Base-by-base conservation (phyloP, 2,888 invertebrate genomes). In the Diplazon laetatorius region DNA sequence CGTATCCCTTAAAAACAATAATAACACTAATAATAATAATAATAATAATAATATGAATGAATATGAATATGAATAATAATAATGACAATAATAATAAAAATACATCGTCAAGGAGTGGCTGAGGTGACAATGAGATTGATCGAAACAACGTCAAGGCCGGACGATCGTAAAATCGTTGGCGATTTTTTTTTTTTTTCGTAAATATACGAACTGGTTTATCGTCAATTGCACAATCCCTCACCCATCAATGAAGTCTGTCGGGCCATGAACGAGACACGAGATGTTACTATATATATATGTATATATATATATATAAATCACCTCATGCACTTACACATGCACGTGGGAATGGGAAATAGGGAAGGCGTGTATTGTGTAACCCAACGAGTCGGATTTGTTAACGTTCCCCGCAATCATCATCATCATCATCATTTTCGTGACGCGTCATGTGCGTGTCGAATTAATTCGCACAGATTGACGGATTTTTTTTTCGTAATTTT, bases 221-320 rank as follows among this genome's bases (percentile, higher is more conserved):
- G 46, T 57, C 62, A 66, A 75, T 75, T 75, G 73, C 16, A 16
- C 68, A 75, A 55, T n/a, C n/a, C n/a, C n/a, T n/a, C n/a, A n/a
- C n/a, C 25, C 52, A 25, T 42, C 39, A 57, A 65, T 65, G 22
- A 60, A 22, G 3, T 16, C n/a, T n/a, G n/a, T n/a, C n/a, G n/a
- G 55, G 46, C 66, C n/a, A n/a, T n/a, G n/a, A n/a, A n/a, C n/a
- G n/a, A n/a, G n/a, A 59, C 62, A 69, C 48, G 42, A 62, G 65
- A 48, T 9, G 16, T 50, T 57, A 55, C 50, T 22, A 52, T 25
- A 50, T 44, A 20, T 66, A 25, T 42, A 12, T 60, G 50, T n/a
- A n/a, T n/a, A n/a, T n/a, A n/a, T n/a, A n/a, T n/a, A n/a, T n/a
- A n/a, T n/a, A n/a, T n/a, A n/a, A n/a, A n/a, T n/a, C n/a, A n/a